Evolutionary conservation across 2,888 invertebrate genomes (phyloP).

Genomic region (Drosophila colorata): DNA sequence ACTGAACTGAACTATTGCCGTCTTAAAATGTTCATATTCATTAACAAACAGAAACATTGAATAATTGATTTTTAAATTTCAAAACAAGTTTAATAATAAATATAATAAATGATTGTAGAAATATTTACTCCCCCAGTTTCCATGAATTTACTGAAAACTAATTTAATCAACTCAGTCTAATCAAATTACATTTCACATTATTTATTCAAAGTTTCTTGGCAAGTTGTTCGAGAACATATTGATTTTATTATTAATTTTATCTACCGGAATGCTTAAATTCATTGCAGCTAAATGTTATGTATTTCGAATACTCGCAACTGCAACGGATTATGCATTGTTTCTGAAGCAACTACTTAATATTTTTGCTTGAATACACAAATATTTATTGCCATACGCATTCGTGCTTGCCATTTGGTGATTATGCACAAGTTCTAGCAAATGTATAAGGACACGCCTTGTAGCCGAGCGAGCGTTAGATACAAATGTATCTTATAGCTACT

Average conservation of each 20-base stretch:
- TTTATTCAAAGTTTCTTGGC: neutral
- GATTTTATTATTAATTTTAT: constrained; percentile 1
- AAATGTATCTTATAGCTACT: constrained; percentile 41
- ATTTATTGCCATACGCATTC: constrained; percentile 27
- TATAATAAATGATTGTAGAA: no score
- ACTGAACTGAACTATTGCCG: no score
- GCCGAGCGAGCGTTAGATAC: constrained; percentile 30
- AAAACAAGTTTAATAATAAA: no score
- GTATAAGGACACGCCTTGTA: neutral
- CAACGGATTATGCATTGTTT: constrained; percentile 8
- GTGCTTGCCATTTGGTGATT: constrained; percentile 26
- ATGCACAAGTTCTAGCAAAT: constrained; percentile 11
- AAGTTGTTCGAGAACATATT: neutral
- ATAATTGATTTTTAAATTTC: no score
- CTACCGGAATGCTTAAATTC: constrained; percentile 4
- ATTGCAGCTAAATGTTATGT: constrained; percentile 1
- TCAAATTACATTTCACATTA: neutral
- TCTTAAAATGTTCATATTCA: no score
- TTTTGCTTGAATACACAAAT: constrained; percentile 25
- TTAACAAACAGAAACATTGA: no score
- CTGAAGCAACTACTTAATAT: constrained; percentile 19
- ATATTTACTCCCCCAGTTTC: no score
- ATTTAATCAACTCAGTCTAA: neutral
- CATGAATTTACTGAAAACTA: neutral
- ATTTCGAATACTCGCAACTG: constrained; percentile 3